Evolutionary conservation across 2,113 vertebrate genomes (phyloP).

Genomic region (Pycnonotus jocosus): DNA sequence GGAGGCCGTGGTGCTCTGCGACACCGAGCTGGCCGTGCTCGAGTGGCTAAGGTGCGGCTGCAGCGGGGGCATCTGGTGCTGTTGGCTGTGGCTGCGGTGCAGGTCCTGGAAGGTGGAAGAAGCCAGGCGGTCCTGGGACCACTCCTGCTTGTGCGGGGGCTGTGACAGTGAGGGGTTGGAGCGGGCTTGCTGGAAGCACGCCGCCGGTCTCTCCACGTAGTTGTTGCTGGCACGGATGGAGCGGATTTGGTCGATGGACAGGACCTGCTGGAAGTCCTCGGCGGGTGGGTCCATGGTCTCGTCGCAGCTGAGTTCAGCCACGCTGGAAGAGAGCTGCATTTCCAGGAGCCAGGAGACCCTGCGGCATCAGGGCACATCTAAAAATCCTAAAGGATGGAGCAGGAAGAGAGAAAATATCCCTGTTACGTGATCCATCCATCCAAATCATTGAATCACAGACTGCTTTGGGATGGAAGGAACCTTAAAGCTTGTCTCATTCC

Average conservation of each 20-base stretch:
- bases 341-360: conserved; percentile 33
- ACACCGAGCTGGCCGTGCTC: conserved; percentile 93
- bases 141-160: conserved; percentile 69
- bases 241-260: conserved; percentile 93
- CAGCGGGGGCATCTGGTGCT: conserved; percentile 78
- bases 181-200: conserved; percentile 69
- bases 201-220: conserved; percentile 90
- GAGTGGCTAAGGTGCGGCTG: conserved; percentile 88
- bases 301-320: conserved; percentile 62
- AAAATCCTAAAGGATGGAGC: conserved; percentile 75
- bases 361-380: conserved; percentile 85
- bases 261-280: conserved; percentile 87
- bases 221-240: conserved; percentile 92
- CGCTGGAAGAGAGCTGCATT: conserved; percentile 68
- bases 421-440: background rate
- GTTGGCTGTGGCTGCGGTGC: conserved; percentile 86
- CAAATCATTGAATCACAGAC: background rate
- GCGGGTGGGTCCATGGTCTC: conserved; percentile 78
- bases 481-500: rapidly evolving
- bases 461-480: background rate
- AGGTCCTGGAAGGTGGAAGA: conserved; percentile 70
- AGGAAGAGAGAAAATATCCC: background rate
- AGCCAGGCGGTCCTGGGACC: conserved; percentile 66
- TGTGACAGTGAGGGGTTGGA: conserved; percentile 80
- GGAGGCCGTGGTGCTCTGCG: conserved; percentile 88